phyloP scores from a whole-genome alignment of 1,140 invertebrate species.

The Yoshiicerus persimilis region DNA sequence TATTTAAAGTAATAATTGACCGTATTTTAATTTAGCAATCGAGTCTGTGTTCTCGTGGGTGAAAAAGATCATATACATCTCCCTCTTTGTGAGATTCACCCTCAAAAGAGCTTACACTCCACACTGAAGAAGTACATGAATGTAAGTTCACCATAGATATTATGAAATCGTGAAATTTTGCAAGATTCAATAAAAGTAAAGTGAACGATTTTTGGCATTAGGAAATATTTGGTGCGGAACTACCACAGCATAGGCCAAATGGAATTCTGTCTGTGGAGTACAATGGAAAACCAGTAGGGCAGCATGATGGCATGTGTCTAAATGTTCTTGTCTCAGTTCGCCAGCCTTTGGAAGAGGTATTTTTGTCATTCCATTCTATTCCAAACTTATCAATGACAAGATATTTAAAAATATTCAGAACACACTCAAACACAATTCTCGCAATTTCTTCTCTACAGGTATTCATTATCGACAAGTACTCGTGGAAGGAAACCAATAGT shows the following conservation, averaged over 20 bases:
- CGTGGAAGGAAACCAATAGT: slow-evolving; percentile 77
- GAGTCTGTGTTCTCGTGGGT: slow-evolving; percentile 77
- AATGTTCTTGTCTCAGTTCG: slow-evolving; percentile 82
- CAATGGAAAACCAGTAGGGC: slow-evolving; percentile 57
- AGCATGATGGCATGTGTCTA: slow-evolving; percentile 75
- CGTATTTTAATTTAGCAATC: slow-evolving; percentile 63
- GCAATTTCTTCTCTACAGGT: slow-evolving; percentile 52
- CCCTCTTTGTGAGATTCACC: slow-evolving; percentile 85
- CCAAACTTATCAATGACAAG: too few relatives aligned
- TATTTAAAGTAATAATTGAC: too few relatives aligned
- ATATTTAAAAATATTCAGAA: neutral
- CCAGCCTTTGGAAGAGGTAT: slow-evolving; percentile 74
- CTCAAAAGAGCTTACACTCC: slow-evolving; percentile 78
- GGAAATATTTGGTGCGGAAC: slow-evolving; percentile 84
- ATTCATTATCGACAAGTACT: slow-evolving; percentile 79
- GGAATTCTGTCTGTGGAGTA: slow-evolving; percentile 67
- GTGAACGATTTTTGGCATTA: slow-evolving; percentile 49
- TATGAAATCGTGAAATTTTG: too few relatives aligned
- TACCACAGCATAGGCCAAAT: slow-evolving; percentile 80
- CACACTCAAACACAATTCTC: neutral
- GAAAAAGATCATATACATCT: slow-evolving; percentile 79
- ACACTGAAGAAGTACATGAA: slow-evolving; percentile 87
- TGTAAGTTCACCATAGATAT: too few relatives aligned
- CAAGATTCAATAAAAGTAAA: too few relatives aligned
- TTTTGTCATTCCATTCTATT: neutral